These are phyloP conservation scores for Hypomecis atomaria DNA, from an alignment of 2,888 invertebrate species.

Conservation along the genomic window DNA sequence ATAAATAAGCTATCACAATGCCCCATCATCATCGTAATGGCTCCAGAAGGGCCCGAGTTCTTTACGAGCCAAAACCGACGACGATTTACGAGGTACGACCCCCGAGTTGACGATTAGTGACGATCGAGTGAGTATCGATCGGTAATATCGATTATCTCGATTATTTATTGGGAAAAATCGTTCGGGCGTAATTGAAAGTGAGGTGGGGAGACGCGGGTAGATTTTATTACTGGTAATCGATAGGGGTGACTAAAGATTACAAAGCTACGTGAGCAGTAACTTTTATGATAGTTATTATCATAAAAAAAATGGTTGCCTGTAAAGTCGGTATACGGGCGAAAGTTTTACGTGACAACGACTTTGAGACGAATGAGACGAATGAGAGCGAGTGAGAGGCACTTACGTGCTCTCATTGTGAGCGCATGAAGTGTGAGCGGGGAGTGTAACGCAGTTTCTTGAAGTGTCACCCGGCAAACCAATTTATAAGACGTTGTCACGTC, in stretches of 20 bases:
- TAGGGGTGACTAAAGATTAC: not conserved
- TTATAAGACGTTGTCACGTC: too few relatives aligned
- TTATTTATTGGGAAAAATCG: slow-evolving; percentile 44
- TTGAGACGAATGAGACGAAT: too few relatives aligned
- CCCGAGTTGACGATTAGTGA: slow-evolving; percentile 34
- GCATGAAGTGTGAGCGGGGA: too few relatives aligned
- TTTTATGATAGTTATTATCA: too few relatives aligned
- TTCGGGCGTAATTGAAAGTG: slow-evolving; percentile 38
- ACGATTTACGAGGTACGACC: slow-evolving; percentile 53
- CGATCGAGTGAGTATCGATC: slow-evolving; percentile 36
- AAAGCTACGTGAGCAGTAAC: too few relatives aligned
- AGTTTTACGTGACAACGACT: too few relatives aligned
- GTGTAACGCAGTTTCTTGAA: too few relatives aligned
- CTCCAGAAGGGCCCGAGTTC: slow-evolving; percentile 62
- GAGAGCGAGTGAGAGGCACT: too few relatives aligned
- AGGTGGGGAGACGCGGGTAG: slow-evolving; percentile 1
- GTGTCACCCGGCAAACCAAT: too few relatives aligned
- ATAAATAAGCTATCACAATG: slow-evolving; percentile 37
- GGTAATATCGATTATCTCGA: slow-evolving; percentile 41
- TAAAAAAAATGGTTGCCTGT: too few relatives aligned
- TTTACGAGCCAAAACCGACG: slow-evolving; percentile 74
- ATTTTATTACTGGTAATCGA: slow-evolving; percentile 13
- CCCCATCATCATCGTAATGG: slow-evolving; percentile 36
- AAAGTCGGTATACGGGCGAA: too few relatives aligned
- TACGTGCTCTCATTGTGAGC: too few relatives aligned